Evolutionary conservation across 1,140 invertebrate genomes (phyloP).

Genomic region (Adelges cooleyi): DNA sequence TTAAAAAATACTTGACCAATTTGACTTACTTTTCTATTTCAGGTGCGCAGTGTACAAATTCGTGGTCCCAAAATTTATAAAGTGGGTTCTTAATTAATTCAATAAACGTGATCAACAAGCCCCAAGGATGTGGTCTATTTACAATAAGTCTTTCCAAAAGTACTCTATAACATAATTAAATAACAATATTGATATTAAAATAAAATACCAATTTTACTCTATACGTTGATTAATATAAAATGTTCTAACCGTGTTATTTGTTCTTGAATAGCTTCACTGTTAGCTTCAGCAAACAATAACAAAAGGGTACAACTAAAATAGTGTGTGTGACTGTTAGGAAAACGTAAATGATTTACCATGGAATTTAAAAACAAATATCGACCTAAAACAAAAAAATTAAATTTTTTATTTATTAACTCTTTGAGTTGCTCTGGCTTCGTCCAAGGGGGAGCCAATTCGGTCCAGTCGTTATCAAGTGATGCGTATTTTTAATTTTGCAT

Average conservation of each 20-base stretch:
- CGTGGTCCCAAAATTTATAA: conserved; percentile 99
- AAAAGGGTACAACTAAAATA: conserved; percentile 96
- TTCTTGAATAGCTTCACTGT: conserved; percentile 90
- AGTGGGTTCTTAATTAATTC: conserved; percentile 96
- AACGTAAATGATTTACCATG: conserved; percentile 94
- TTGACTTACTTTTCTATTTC: conserved; percentile 89
- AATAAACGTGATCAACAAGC: conserved; percentile 94
- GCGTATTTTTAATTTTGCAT: no score
- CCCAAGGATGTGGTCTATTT: conserved; percentile 98
- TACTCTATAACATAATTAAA: conserved; percentile 61
- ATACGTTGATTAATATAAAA: neutral
- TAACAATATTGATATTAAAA: no score
- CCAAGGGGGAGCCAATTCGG: no score
- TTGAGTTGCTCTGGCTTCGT: no score
- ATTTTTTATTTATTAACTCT: no score
- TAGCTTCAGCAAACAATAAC: conserved; percentile 95
- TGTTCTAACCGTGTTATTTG: conserved; percentile 49
- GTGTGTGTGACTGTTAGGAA: conserved; percentile 98
- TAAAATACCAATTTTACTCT: no score
- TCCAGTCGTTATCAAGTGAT: no score
- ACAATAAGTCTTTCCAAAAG: conserved; percentile 95
- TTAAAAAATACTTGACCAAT: neutral
- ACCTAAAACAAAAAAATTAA: no score
- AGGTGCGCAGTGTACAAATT: conserved; percentile 96
- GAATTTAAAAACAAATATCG: conserved; percentile 93